Conservation (phyloP, 2,797 vertebrate species). For the Gambusia yucatana region DNA sequence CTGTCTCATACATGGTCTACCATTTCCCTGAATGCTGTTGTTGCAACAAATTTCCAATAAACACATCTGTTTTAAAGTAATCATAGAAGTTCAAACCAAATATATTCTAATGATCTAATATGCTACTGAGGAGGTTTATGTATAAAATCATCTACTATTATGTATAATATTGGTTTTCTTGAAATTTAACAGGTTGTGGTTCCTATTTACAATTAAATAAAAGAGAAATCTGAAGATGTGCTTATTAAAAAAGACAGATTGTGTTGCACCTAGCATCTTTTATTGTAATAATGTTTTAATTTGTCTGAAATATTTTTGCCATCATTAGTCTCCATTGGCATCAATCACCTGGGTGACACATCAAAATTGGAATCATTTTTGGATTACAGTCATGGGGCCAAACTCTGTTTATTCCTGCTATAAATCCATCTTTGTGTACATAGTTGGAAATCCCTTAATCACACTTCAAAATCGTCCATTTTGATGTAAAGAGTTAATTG, state of each 20-base stretch:
- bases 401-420: neutral
- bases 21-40: neutral
- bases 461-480: neutral
- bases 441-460: neutral
- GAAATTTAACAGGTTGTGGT: neutral
- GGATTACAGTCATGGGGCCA: neutral
- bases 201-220: neutral
- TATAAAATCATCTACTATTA: neutral
- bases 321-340: neutral
- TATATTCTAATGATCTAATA: neutral
- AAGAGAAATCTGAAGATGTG: neutral
- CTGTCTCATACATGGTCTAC: neutral
- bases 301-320: neutral
- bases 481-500: neutral
- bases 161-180: neutral
- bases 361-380: neutral
- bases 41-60: neutral
- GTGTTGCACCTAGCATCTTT: too few relatives aligned
- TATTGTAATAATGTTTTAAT: neutral
- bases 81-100: neutral
- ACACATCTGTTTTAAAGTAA: neutral
- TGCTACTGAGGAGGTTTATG: neutral
- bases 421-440: neutral
- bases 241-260: too few relatives aligned
- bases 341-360: neutral